Base-by-base conservation (phyloP, 2,797 vertebrate genomes). In the Hemibagrus guttatus region DNA sequence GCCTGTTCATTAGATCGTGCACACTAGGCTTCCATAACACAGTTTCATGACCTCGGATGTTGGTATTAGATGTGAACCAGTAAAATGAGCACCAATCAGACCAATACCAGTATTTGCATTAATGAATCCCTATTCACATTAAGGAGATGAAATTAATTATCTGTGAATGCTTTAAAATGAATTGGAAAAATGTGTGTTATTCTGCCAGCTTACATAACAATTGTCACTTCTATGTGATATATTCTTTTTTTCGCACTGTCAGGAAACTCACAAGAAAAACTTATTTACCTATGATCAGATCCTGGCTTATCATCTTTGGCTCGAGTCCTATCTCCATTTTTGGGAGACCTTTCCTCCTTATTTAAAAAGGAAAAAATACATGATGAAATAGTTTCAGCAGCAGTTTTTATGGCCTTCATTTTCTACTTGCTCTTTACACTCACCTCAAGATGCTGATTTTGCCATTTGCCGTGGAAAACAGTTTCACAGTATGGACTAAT, bases 401-500 rank as follows among this genome's bases (percentile, higher is more conserved):
- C 17, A 80, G 52, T 78, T 66, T n/a, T 72, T 11, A 9, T 72
- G 46, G 39, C 6, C 66, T 71, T 71, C 59, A 64, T 68, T 8
- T 85, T 74, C 54, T 46, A 28, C 68, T 78, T 61, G 46, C 61
- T 58, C 61, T 72, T 17, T n/a, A 82, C 13, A 90, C 89, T 89
- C 35, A 96, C 96, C 93, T 96, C 94, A 83, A 81, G 82, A 1
- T 90, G 90, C 9, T 16, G 82, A 39, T 91, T n/a, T 35, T 89
- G 90, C 81, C 91, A 91, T 64, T 90, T 88, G 3, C 90, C 94
- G 39, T 95, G 95, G 76, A 97, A 97, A 85, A 97, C 91, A 1
- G 97, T 96, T 89, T 98, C 98, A 8, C 97, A 96, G 94, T 99
- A 99, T 0, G 98, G 97, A 82, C 95, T 97, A 89, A 98, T 93